phyloP scores from a whole-genome alignment of 2,113 vertebrate species.

The Saiga tatarica region DNA sequence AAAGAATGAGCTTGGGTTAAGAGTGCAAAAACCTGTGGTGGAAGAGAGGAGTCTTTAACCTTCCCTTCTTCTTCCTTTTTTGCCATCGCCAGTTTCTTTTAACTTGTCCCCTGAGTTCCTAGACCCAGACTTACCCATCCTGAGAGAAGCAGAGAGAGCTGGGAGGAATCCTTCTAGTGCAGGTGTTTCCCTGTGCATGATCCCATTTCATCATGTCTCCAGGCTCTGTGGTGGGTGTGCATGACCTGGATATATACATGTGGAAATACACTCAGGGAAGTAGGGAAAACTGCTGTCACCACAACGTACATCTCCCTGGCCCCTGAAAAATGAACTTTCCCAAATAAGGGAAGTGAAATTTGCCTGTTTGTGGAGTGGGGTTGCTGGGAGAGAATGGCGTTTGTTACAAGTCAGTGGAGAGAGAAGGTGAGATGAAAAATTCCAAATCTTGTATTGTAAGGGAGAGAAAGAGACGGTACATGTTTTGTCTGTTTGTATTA shows the following conservation, averaged over 20 bases:
- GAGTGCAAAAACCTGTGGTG: not conserved
- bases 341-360: not conserved
- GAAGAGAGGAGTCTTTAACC: not conserved
- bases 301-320: not conserved
- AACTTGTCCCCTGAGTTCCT: not conserved
- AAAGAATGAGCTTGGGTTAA: not conserved
- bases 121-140: not conserved
- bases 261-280: not conserved
- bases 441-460: not conserved
- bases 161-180: not conserved
- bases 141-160: not conserved
- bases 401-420: not conserved
- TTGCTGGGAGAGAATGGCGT: not conserved
- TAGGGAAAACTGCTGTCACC: not conserved
- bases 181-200: not conserved
- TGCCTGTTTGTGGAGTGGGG: not conserved
- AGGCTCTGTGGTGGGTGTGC: not conserved
- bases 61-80: not conserved
- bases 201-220: not conserved
- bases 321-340: not conserved
- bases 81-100: not conserved
- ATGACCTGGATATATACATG: not conserved
- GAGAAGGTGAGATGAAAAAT: not conserved
- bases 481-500: not conserved
- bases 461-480: not conserved